Evolutionary conservation across 2,888 invertebrate genomes (phyloP), one percentile per base, ranked within the genome.

Genomic region (Invenusta paracnida): DNA sequence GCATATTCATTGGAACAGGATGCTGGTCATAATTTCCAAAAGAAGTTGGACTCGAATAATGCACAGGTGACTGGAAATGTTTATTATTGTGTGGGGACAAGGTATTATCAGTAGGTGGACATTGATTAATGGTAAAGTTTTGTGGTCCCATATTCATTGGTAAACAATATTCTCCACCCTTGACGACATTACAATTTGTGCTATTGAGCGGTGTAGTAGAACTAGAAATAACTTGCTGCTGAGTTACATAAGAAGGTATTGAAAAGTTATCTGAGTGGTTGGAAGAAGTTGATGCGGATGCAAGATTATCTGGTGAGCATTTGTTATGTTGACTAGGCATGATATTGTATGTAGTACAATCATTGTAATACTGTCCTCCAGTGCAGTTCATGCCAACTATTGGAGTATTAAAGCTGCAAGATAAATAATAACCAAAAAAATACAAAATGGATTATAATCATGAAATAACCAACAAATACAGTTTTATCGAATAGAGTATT

Each of bases 261-360:
- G 25, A 23, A 73, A 23, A 73, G 73, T 73, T 73, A 5, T 73
- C 73, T 73, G 73, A 73, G 2, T 23, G 73, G 23, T 2, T 2
- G 2, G 5, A 5, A 13, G 73, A 25, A 23, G 23, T 25, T 73
- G 25, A 23, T n/a, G 11, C 23, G 27, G 73, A 23, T 73, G 48
- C 5, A 48, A 5, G 5, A 48, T 48, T 48, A 48, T 73, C 73
- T 13, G 25, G 73, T 73, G 73, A 73, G 23, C 17, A 73, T 73
- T 73, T 73, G 73, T 5, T 23, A 73, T 73, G 17, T 23, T 73
- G 73, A 13, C 11, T 73, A 5, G 73, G 73, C 5, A 73, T 5
- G 23, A 73, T 73, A 23, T 73, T 73, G 27, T 73, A 73, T 73
- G 73, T 73, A 73, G 73, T 23, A 73, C 73, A n/a, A 73, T 73